Evolutionary conservation across 2,113 vertebrate species (phyloP), one percentile per base, ranked within the genome.

Genomic region (Corapipo altera): DNA sequence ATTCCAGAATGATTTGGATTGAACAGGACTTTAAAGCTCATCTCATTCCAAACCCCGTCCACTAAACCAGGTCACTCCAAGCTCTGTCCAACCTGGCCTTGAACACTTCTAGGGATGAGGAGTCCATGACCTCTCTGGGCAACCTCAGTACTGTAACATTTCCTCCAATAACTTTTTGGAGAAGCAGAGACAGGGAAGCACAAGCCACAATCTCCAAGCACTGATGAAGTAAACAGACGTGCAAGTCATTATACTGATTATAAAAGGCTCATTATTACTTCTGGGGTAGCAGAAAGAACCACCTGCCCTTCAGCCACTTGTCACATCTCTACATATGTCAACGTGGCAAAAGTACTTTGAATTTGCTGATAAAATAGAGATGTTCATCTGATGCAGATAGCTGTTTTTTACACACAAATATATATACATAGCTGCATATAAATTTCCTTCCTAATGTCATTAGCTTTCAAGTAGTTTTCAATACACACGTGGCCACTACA

Each of bases 71-170:
- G 39, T 0, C 49, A 57, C 55, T 49, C 55, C 48, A 41, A 62
- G 17, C 14, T 8, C 41, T 1, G 0, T 62, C 71, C 55, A 64
- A 0, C 22, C 72, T 28, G 26, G 41, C 55, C 49, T 23, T 19
- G 57, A 49, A 33, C 72, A 57, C 27, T 84, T 6, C 35, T 57
- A 77, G 12, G 62, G 20, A 76, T 48, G 41, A 37, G 18, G 24
- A 51, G 72, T 37, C 43, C 86, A 35, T 57, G 70, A 41, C 73
- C 48, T 16, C 24, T 7, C 54, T 52, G 58, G 43, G 15, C 15
- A 58, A 21, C 3, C 54, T 82, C 35, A 77, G 49, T 33, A 33
- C 23, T 24, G 8, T 0, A 37, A 58, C 15, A n/a, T 26, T 67
- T 70, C 57, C 75, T 83, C 59, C 13, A 70, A 10, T 4, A 83